Conservation (phyloP, 2,113 vertebrate genomes). For the Clarias macrocephalus region DNA sequence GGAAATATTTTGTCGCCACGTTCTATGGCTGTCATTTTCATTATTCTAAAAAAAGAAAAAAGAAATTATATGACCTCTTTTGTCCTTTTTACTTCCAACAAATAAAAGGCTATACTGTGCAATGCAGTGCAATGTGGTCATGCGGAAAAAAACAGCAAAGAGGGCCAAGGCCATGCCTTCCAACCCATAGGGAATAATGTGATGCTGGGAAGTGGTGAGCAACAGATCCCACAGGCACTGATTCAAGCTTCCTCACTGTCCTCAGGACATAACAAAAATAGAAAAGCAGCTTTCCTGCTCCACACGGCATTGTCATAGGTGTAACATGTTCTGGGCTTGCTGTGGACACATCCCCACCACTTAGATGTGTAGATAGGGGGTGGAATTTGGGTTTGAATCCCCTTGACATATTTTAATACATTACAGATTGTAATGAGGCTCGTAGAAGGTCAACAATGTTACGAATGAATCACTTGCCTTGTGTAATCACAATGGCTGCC, state of each 20-base stretch:
- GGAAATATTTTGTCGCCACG: not conserved
- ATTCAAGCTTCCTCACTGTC: constrained; percentile 26
- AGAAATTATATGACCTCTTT: not conserved
- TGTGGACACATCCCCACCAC: not conserved
- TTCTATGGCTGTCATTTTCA: not conserved
- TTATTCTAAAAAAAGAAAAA: not conserved
- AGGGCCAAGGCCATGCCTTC: constrained; percentile 9
- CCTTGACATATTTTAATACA: not conserved
- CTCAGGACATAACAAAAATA: constrained; percentile 26
- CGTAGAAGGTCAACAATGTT: not conserved
- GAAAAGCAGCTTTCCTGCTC: constrained; percentile 23
- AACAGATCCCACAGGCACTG: constrained; percentile 37
- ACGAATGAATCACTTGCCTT: not conserved
- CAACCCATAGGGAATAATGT: constrained; percentile 30
- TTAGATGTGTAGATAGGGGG: not conserved
- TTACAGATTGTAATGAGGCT: not conserved
- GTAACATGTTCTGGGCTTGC: not conserved
- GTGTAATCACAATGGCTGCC: not conserved
- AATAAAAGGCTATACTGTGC: constrained; percentile 2
- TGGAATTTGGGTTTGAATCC: not conserved
- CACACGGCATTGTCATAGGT: not conserved
- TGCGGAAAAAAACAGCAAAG: not conserved
- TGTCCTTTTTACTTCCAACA: not conserved
- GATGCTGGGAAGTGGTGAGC: constrained; percentile 45
- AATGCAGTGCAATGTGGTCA: not conserved